These are phyloP conservation scores for Tetragonisca angustula DNA, from an alignment of 2,888 invertebrate genomes.

Conservation along the genomic window DNA sequence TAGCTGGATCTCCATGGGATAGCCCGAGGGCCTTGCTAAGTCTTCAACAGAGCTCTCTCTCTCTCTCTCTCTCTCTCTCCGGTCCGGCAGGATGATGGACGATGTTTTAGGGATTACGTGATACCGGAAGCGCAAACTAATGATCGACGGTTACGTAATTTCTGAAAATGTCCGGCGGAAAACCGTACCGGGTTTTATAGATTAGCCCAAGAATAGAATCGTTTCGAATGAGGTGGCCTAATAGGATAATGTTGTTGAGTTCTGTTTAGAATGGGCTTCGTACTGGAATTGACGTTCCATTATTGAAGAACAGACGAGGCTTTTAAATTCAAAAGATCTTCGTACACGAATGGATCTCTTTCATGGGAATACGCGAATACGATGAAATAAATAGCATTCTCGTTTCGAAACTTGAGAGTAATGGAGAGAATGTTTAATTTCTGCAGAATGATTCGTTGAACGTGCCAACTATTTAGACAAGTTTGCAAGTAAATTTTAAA, in stretches of 20 bases:
- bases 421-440: neutral
- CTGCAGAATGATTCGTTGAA: neutral
- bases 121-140: conserved; percentile 70
- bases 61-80: conserved; percentile 5
- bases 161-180: conserved; percentile 55
- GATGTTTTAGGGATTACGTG: conserved; percentile 71
- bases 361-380: neutral
- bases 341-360: neutral
- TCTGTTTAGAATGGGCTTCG: conserved; percentile 30
- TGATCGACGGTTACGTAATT: conserved; percentile 66
- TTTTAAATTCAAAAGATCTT: neutral
- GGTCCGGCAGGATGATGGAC: conserved; percentile 66
- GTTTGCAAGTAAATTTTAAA: neutral
- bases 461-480: too few species aligned
- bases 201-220: conserved; percentile 44
- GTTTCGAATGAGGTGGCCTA: neutral
- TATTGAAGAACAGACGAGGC: neutral
- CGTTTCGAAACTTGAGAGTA: neutral
- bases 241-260: conserved; percentile 11
- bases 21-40: conserved; percentile 52
- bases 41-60: conserved; percentile 56
- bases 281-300: neutral
- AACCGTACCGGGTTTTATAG: conserved; percentile 27
- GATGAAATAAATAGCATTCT: neutral
- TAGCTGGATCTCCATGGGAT: conserved; percentile 59